A percentile compares a stretch with the other conserved stretches of the same genome.
Conservation (phyloP, 2,888 invertebrate genomes). For the Eupithecia insigniata region DNA sequence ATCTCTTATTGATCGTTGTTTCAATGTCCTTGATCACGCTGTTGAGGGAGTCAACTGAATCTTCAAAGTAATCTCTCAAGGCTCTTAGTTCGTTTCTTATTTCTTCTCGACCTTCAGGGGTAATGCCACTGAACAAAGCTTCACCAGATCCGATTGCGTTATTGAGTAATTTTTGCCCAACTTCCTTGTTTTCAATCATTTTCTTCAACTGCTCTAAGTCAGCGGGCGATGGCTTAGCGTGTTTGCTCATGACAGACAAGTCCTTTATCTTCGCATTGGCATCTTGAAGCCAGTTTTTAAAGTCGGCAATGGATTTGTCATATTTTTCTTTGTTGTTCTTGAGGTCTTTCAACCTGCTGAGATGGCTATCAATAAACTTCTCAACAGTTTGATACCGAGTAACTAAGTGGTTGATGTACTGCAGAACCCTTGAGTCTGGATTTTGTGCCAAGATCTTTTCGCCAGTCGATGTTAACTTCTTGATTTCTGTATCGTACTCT, state of each 20-base stretch:
- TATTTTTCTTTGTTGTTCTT: conserved; percentile 89
- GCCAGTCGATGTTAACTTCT: conserved; percentile 87
- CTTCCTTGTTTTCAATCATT: conserved; percentile 89
- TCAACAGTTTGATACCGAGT: conserved; percentile 89
- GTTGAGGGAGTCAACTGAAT: conserved; percentile 92
- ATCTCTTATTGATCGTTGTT: conserved; percentile 93
- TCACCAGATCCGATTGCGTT: conserved; percentile 94
- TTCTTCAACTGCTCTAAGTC: conserved; percentile 90
- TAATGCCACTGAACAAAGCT: conserved; percentile 92
- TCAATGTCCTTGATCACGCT: conserved; percentile 94
- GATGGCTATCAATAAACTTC: conserved; percentile 88
- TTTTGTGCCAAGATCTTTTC: conserved; percentile 89
- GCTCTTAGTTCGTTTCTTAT: conserved; percentile 92
- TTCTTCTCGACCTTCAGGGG: conserved; percentile 93
- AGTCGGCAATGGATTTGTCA: conserved; percentile 86
- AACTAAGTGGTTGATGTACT: conserved; percentile 91
- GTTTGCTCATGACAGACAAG: conserved; percentile 89
- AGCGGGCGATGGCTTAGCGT: conserved; percentile 89
- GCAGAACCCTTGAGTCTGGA: conserved; percentile 92
- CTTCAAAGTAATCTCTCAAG: conserved; percentile 92
- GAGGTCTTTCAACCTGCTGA: conserved; percentile 89
- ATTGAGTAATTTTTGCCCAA: conserved; percentile 90
- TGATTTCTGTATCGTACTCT: conserved; percentile 86
- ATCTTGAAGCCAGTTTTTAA: conserved; percentile 91
- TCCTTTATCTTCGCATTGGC: conserved; percentile 90